These are phyloP conservation scores for Laticauda colubrina DNA, from an alignment of 2,113 vertebrate species.

Conservation along the genomic window DNA sequence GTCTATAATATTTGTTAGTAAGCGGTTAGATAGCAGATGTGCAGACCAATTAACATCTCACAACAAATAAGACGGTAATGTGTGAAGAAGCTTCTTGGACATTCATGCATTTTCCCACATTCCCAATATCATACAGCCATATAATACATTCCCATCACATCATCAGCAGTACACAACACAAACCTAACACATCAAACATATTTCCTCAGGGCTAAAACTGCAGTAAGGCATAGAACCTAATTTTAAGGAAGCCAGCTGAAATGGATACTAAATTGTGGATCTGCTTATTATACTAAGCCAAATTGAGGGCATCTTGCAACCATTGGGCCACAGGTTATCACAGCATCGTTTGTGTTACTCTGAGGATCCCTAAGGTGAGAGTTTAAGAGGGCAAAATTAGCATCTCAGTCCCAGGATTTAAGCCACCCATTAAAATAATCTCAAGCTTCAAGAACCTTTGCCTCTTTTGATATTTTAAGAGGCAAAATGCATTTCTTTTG, in stretches of 20 bases:
- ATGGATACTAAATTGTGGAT: background rate
- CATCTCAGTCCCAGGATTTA: background rate
- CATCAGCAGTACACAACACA: background rate
- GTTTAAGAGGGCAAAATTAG: background rate
- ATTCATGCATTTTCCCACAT: background rate
- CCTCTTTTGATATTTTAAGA: background rate
- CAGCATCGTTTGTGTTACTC: background rate
- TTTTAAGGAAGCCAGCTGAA: background rate
- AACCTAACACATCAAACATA: background rate
- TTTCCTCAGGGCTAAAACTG: background rate
- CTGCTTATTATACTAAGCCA: background rate
- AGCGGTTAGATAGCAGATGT: constrained; percentile 15
- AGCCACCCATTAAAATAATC: background rate
- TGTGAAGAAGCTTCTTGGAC: constrained; percentile 7
- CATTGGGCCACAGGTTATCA: background rate
- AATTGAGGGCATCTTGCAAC: background rate
- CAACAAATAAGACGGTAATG: background rate
- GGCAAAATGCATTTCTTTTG: background rate
- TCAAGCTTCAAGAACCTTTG: background rate
- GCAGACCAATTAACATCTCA: constrained; percentile 26
- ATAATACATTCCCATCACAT: background rate
- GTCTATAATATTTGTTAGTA: constrained; percentile 12
- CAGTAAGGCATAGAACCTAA: background rate
- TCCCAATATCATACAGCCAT: background rate
- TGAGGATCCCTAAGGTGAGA: background rate